Conservation (phyloP, 37 sponge, comb jelly and placozoan genomes). For the Mnemiopsis leidyi region DNA sequence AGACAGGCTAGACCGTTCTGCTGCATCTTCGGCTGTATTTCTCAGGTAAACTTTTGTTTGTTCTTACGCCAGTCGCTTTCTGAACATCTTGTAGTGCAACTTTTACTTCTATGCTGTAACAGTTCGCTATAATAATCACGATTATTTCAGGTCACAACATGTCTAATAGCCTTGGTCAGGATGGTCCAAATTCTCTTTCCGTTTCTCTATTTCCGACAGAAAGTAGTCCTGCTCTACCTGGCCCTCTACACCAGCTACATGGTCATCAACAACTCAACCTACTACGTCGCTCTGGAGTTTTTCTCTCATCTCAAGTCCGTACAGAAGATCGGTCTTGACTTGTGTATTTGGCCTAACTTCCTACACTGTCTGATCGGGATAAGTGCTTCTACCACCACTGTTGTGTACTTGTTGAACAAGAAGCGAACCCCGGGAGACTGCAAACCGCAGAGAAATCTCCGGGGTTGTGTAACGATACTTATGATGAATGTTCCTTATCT, state of each 20-base stretch:
- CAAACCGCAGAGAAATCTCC: neutral
- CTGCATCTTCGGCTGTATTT: conserved; percentile 15
- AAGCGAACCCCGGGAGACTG: neutral
- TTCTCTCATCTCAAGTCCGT: neutral
- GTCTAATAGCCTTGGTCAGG: conserved; percentile 24
- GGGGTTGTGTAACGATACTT: conserved; percentile 15
- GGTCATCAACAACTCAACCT: conserved; percentile 32
- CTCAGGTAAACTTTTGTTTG: neutral
- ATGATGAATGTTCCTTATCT: conserved; percentile 21
- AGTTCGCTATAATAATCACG: too few relatives aligned
- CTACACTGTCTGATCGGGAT: conserved; percentile 44
- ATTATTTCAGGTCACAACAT: conserved; percentile 31
- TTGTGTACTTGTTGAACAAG: conserved; percentile 3
- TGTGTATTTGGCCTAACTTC: conserved; percentile 49
- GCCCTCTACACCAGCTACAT: neutral
- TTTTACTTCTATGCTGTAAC: too few relatives aligned
- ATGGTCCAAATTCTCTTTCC: conserved; percentile 11
- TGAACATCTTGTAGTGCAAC: too few relatives aligned
- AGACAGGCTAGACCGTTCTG: conserved; percentile 22
- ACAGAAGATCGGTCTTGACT: neutral
- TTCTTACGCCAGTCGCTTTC: too few relatives aligned
- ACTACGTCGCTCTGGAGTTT: conserved; percentile 43
- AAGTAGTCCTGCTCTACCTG: neutral
- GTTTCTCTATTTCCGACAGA: neutral
- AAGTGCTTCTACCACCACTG: neutral